Conservation (phyloP, 2,888 invertebrate genomes). For the Glaucopsyche alexis region DNA sequence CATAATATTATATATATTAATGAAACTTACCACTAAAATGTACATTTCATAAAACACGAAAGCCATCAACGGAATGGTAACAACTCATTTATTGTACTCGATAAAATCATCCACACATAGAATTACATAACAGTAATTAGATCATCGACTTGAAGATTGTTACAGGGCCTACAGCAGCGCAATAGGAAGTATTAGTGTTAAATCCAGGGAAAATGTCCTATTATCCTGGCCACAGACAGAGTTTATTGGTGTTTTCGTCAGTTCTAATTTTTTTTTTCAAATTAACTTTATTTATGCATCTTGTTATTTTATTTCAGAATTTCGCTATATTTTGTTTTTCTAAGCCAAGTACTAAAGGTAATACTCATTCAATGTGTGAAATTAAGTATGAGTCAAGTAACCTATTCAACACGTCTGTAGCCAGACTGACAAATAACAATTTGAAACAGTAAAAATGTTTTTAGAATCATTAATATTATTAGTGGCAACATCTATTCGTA, state of each 20-base stretch:
- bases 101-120: slow-evolving; percentile 14
- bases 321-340: no score
- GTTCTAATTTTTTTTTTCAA: no score
- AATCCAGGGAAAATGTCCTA: neutral
- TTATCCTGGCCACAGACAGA: no score
- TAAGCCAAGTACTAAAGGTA: no score
- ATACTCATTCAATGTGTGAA: no score
- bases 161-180: neutral
- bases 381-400: no score
- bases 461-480: neutral
- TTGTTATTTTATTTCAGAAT: no score
- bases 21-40: slow-evolving; percentile 10
- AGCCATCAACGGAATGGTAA: slow-evolving; percentile 25
- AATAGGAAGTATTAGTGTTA: neutral
- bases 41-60: neutral
- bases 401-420: no score
- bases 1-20: slow-evolving; percentile 18
- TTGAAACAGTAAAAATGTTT: neutral
- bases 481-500: neutral
- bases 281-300: no score
- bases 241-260: no score
- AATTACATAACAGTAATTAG: neutral
- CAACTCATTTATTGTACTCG: slow-evolving; percentile 9
- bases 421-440: no score
- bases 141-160: neutral